Evolutionary conservation across 1,140 invertebrate species (phyloP).

Genomic region (Saccostrea echinata): DNA sequence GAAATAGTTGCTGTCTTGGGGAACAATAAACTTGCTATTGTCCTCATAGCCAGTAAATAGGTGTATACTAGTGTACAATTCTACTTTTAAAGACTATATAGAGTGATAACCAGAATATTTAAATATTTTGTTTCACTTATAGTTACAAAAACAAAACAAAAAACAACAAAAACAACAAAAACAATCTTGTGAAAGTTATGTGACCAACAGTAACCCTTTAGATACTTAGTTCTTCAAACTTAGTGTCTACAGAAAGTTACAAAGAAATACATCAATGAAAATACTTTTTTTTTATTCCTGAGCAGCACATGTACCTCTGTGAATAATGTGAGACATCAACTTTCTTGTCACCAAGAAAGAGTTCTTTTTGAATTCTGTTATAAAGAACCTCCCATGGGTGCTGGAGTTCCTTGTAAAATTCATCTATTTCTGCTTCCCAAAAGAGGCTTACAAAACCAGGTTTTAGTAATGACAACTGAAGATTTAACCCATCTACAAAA

Average conservation of each 20-base stretch:
- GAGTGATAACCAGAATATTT: too few species aligned
- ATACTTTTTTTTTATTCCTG: neutral
- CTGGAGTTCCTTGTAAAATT: constrained; percentile 43
- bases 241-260: neutral
- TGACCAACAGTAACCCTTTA: neutral
- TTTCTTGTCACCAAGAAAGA: constrained; percentile 1
- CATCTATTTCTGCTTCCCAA: constrained; percentile 44
- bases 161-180: too few species aligned
- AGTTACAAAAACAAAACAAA: too few species aligned
- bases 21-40: too few species aligned
- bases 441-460: constrained; percentile 31
- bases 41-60: too few species aligned
- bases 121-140: too few species aligned
- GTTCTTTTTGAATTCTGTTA: neutral
- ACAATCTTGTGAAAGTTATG: neutral
- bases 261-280: neutral
- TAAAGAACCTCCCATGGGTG: constrained; percentile 41
- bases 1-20: too few species aligned
- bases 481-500: constrained; percentile 13
- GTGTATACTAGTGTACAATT: too few species aligned
- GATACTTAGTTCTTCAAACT: neutral
- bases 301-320: constrained; percentile 1
- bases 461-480: constrained; percentile 30
- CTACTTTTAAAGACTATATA: too few species aligned
- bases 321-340: neutral